These are phyloP conservation scores for Drosophila nasuta DNA, from an alignment of 1,140 invertebrate species.

Conservation along the genomic window DNA sequence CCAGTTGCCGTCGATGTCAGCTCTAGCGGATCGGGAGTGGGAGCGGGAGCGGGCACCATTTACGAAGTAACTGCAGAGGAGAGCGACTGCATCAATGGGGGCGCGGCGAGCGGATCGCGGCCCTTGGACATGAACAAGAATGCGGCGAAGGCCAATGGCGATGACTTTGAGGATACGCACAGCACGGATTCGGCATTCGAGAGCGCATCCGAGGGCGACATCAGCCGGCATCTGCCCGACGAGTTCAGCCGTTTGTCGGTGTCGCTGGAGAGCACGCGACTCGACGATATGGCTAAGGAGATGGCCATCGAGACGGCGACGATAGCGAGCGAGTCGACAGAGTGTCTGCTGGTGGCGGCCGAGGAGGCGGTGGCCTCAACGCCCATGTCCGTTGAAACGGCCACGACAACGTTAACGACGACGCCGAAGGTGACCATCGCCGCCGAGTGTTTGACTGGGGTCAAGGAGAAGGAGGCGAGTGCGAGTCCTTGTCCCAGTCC, in stretches of 20 bases:
- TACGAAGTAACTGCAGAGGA: conserved; percentile 79
- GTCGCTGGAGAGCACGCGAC: conserved; percentile 75
- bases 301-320: conserved; percentile 81
- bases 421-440: conserved; percentile 72
- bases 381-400: conserved; percentile 9
- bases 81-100: conserved; percentile 72
- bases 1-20: conserved; percentile 7
- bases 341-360: conserved; percentile 64
- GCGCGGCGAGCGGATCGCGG: conserved; percentile 49
- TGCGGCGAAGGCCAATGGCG: conserved; percentile 46
- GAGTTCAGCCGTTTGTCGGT: conserved; percentile 78
- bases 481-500: conserved; percentile 60
- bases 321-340: conserved; percentile 80
- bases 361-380: conserved; percentile 52
- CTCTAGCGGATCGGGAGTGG: conserved; percentile 33
- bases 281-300: conserved; percentile 73
- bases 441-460: conserved; percentile 54
- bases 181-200: conserved; percentile 84
- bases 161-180: conserved; percentile 82
- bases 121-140: conserved; percentile 79
- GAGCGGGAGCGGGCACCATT: conserved; percentile 41
- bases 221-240: conserved; percentile 79
- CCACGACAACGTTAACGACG: conserved; percentile 21
- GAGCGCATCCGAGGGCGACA: conserved; percentile 80
- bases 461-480: conserved; percentile 54